A percentile compares a stretch with the other conserved stretches of the same genome.
These are phyloP conservation scores for Leucophora obtusa DNA, from an alignment of 2,888 invertebrate species.

Conservation along the genomic window DNA sequence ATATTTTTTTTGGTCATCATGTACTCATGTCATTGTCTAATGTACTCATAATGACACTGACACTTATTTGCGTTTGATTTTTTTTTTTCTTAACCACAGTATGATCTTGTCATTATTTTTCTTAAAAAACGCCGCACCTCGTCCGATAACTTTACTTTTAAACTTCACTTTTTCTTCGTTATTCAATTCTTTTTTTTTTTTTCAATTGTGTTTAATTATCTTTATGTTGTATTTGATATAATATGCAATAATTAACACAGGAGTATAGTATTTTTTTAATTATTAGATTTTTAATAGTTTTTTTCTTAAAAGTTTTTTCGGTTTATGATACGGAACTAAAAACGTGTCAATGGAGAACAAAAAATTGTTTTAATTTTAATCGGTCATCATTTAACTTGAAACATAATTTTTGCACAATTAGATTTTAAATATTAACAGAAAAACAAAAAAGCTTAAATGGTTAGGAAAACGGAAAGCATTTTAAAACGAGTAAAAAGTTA, in stretches of 20 bases:
- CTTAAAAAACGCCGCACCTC: background rate
- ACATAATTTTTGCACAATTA: background rate
- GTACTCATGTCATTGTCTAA: conserved; percentile 12
- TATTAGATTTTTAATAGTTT: background rate
- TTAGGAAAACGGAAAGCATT: too few species aligned
- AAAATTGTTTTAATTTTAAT: background rate
- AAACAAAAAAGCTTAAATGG: background rate
- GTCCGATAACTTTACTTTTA: background rate
- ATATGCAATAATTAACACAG: background rate
- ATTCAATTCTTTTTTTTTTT: background rate
- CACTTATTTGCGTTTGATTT: background rate
- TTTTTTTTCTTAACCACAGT: conserved; percentile 8
- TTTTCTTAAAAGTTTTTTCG: background rate
- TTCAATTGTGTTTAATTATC: conserved; percentile 6
- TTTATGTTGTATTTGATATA: background rate
- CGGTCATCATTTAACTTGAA: background rate
- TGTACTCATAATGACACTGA: conserved; percentile 18
- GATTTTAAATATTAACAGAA: background rate
- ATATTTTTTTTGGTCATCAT: conserved; percentile 22
- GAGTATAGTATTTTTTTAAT: background rate
- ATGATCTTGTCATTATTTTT: background rate
- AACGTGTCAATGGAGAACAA: background rate
- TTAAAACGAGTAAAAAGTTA: too few species aligned
- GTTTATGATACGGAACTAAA: background rate
- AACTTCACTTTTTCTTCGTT: background rate